Base-by-base conservation (phyloP, 2,797 vertebrate species). In the Helarctos malayanus region DNA sequence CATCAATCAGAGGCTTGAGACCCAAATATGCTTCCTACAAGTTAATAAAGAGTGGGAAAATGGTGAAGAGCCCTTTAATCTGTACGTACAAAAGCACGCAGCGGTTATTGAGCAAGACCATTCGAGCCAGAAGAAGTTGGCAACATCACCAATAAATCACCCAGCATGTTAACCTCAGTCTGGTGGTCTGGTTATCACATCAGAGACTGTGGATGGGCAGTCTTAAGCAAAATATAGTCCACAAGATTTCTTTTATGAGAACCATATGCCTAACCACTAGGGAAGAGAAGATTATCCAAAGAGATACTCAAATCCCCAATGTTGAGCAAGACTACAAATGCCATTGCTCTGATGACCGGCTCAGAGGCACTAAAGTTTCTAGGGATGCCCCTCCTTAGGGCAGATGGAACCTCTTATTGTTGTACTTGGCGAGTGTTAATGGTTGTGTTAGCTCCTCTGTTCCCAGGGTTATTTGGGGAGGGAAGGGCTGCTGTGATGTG, bases 291-390 rank as follows among this genome's bases (percentile, higher is more conserved):
- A 84, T 82, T 73, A 90, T 65, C 71, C 45, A 85, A 91, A 91
- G 52, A 78, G 65, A 82, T n/a, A 85, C 32, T 83, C 61, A 91
- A 78, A 79, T 88, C 49, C 63, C 45, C 80, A 71, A 3, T 52
- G 63, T 95, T 97, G 92, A 97, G 91, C 96, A 97, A 97, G 76
- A 95, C 52, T 83, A 65, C 85, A 95, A 93, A 91, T 82, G 35
- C 14, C 32, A 86, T 38, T 79, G 56, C 23, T 83, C 21, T 32
- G 9, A 80, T 11, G 76, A 91, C 19, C 63, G 5, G n/a, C 35
- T 38, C 38, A 35, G 65, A 69, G 78, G 27, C 69, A 45, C 6
- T n/a, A 56, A 80, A 47, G 92, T 65, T 89, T 95, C 69, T 38
- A 18, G 35, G 41, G 81, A 63, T 16, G 41, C 1, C 59, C 82